Base-by-base conservation (phyloP, 2,113 vertebrate genomes). In the Platichthys stellatus region DNA sequence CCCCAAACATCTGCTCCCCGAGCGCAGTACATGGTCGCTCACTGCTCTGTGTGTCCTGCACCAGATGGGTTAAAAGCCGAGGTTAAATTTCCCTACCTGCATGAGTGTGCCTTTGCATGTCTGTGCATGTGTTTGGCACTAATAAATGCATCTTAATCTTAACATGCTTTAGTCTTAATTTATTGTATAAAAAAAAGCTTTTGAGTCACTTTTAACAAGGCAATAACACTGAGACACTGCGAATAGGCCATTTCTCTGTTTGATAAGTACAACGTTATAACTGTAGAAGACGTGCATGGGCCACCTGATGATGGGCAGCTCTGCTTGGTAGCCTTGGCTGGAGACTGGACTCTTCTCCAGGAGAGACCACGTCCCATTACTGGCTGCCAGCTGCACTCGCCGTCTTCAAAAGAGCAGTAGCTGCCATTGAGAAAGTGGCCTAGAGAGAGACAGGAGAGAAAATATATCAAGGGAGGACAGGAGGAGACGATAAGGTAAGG, bases 331-430 rank as follows among this genome's bases (percentile, higher is more conserved):
- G 77, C 66, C 74, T 92, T 93, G 43, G 84, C 86, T 56, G 94
- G 91, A 0, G 88, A 78, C n/a, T 89, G 92, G 38, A 90, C 90
- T 63, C 97, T 91, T 75, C 85, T 93, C 97, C 97, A 99, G 10
- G 87, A 87, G 59, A 89, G 80, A 31, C 92, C 87, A 4, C 71
- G 89, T 26, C 86, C 76, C 6, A 81, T 67, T 47, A 91, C 70
- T 5, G 94, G 79, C 0, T 43, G 82, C 98, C 98, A 99, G 72
- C 96, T 94, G 72, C 97, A 99, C 62, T 96, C 94, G 2, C 93
- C 95, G 8, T 96, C 94, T 86, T 99, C 96, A 69, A 99, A 99
- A 0, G 95, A 94, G 78, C 98, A 99, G 90, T 98, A 98, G 90
- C 96, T 98, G 35, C 97, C 97, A 71, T 93, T 89, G 72, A 98